Percentiles rank a stretch among this genome's conserved stretches.
These are phyloP conservation scores for Fistularia tabacaria DNA, from an alignment of 2,797 vertebrate genomes.

Conservation along the genomic window DNA sequence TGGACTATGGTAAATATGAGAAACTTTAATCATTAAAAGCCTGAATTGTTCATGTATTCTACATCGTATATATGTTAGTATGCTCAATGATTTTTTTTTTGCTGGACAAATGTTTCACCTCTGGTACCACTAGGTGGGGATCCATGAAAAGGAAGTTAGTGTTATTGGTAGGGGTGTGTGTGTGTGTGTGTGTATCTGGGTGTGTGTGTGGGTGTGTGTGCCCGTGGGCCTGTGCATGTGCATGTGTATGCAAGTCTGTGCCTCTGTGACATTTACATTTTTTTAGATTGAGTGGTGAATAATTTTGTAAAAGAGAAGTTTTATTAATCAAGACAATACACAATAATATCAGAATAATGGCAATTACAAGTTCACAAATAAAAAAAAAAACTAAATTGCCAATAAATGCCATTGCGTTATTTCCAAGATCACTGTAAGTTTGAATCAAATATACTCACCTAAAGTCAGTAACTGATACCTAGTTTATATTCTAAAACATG, in stretches of 20 bases:
- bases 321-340: too few species aligned
- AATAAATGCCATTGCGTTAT: background rate
- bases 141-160: constrained; percentile 9
- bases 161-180: background rate
- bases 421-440: background rate
- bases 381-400: background rate
- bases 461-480: too few species aligned
- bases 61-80: background rate
- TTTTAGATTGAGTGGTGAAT: too few species aligned
- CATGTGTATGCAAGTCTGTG: too few species aligned
- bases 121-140: constrained; percentile 58
- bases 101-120: background rate
- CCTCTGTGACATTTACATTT: too few species aligned
- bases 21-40: constrained; percentile 12
- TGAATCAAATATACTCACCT: background rate
- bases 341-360: too few species aligned
- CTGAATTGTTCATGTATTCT: background rate
- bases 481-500: too few species aligned
- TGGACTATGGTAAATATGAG: constrained; percentile 68
- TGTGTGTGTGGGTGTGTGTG: background rate
- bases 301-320: too few species aligned
- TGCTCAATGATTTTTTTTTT: background rate
- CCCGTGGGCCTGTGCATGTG: too few species aligned
- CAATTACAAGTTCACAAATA: background rate
- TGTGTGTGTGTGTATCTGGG: too few species aligned